Evolutionary conservation across 2,113 vertebrate species (phyloP).

Genomic region (Muscicapa adusta): DNA sequence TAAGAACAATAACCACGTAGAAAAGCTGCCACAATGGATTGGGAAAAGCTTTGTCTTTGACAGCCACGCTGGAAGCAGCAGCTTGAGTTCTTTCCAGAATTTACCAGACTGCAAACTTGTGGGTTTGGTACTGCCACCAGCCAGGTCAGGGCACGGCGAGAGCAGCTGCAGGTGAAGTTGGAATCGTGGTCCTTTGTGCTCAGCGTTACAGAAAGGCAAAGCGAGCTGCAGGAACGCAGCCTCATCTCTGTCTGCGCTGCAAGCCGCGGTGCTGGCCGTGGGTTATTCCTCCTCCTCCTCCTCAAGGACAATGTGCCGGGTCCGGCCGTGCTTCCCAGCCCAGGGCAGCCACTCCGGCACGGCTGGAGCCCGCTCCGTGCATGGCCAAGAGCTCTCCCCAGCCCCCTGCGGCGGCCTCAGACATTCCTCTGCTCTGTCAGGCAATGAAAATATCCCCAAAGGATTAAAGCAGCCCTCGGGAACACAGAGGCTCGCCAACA

Average conservation of each 20-base stretch:
- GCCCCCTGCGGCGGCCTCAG: slow-evolving; percentile 26
- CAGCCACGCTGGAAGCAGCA: fast-evolving
- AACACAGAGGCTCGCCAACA: neutral
- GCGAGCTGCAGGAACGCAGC: neutral
- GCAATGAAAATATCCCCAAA: neutral
- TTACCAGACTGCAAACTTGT: neutral
- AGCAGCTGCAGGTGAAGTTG: neutral
- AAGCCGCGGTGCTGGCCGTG: neutral
- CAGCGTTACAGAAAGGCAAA: neutral
- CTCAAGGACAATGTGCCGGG: neutral
- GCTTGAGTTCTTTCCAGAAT: neutral
- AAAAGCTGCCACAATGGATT: neutral
- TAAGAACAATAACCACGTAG: neutral
- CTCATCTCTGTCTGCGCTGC: neutral
- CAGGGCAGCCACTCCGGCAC: neutral
- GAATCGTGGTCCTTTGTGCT: neutral
- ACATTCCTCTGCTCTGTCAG: slow-evolving; percentile 50
- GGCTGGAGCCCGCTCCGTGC: neutral
- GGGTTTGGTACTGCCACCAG: neutral
- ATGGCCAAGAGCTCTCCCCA: neutral
- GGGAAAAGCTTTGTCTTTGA: neutral
- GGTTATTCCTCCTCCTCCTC: neutral
- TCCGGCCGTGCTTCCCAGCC: neutral
- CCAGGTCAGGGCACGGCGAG: neutral
- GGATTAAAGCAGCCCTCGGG: neutral